Evolutionary conservation across 2,888 invertebrate genomes (phyloP), one percentile per base, ranked within the genome.

Genomic region (Tetrapedia diversipes): DNA sequence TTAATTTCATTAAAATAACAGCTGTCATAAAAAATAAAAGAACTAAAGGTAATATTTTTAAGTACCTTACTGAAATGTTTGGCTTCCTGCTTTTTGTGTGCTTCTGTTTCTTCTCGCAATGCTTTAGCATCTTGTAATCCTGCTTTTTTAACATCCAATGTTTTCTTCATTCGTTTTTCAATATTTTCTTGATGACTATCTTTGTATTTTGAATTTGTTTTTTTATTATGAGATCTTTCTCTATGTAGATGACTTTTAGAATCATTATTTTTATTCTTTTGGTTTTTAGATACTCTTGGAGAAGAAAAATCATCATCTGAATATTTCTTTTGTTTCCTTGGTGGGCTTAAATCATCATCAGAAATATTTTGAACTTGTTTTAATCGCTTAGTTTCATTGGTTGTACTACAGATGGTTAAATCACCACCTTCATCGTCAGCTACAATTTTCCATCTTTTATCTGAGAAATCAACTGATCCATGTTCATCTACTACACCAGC

Each of bases 401-500:
- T 43, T 1, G 47, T 47, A 49, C 77, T 81, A 22, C 63, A 60
- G 47, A 80, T 47, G 16, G 77, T 67, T 34, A 86, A 65, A 39
- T 88, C 86, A 14, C 86, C 88, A 24, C 85, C 89, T 6, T 88
- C 89, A 56, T 90, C 87, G 29, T 91, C 89, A 4, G 90, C 89
- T 59, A 92, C 88, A 11, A 91, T 88, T 83, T 89, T 92, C 92
- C 92, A 92, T 68, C 90, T 87, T 79, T 87, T 88, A 70, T 91
- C 88, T 16, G 74, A 66, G 53, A 91, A 91, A 79, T 90, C 88
- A 1, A 87, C 81, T 0, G 89, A 87, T n/a, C 89, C 89, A 7
- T 89, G 86, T 69, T 98, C 98, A 89, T 98, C 98, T 59, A 97
- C 94, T 63, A 98, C 94, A 1, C 96, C 97, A 0, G 96, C 98